Percentiles rank a stretch among this genome's conserved stretches.
Evolutionary conservation across 2,113 vertebrate species (phyloP).

Genomic region (Myrmecophaga tridactyla): DNA sequence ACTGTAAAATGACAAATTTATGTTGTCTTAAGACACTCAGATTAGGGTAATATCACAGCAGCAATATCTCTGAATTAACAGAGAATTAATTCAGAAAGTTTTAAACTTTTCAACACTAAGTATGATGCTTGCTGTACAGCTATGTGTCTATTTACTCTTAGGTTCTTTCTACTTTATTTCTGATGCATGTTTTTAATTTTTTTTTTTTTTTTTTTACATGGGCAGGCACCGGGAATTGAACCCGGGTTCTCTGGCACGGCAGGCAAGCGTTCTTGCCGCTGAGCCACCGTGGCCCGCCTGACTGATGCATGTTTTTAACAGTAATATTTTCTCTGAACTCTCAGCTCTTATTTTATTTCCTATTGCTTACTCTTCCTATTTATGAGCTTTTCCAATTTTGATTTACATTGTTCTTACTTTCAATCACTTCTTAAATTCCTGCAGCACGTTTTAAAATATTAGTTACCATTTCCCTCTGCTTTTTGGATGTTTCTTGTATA

Average conservation of each 20-base stretch:
- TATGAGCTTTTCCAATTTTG: neutral
- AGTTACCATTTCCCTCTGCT: neutral
- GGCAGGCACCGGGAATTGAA: too few relatives aligned
- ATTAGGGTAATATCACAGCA: neutral
- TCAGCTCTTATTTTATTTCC: neutral
- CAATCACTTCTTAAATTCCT: neutral
- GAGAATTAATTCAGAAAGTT: neutral
- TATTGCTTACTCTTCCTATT: neutral
- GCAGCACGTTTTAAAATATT: neutral
- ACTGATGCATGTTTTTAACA: neutral
- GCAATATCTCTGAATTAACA: too few relatives aligned
- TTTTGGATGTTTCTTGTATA: neutral
- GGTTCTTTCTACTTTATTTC: neutral
- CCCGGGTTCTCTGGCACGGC: too few relatives aligned
- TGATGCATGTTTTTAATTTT: neutral
- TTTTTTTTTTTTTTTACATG: too few relatives aligned
- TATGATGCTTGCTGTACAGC: neutral
- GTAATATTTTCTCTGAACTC: neutral
- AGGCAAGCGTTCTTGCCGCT: too few relatives aligned
- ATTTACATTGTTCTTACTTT: neutral
- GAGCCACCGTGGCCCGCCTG: too few relatives aligned
- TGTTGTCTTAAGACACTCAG: neutral
- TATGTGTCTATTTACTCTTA: neutral
- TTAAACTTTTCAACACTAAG: neutral
- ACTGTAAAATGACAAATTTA: neutral